phyloP scores from a whole-genome alignment of 2,113 vertebrate genomes.

The Psammodynastes pulverulentus region DNA sequence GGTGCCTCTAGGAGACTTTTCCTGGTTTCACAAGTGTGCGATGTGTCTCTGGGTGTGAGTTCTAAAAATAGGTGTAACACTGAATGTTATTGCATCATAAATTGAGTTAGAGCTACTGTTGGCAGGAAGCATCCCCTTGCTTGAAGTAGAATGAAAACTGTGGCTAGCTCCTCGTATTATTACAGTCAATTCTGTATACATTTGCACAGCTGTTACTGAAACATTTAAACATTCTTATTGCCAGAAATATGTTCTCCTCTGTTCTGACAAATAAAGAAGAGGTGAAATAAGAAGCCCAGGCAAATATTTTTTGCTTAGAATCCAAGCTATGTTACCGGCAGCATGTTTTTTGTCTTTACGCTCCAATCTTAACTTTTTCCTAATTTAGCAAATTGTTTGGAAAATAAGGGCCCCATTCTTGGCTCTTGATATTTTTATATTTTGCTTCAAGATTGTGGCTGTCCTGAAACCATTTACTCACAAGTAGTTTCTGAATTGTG shows the following conservation, averaged over 20 bases:
- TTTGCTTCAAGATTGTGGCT: not conserved
- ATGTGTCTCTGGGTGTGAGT: not conserved
- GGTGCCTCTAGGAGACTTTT: conserved; percentile 6
- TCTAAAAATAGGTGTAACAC: conserved; percentile 24
- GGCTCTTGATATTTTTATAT: not conserved
- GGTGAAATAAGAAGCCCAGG: not conserved
- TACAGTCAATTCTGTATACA: not conserved
- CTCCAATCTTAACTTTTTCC: not conserved
- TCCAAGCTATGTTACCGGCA: not conserved
- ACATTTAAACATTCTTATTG: conserved; percentile 32
- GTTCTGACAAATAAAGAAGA: conserved; percentile 5
- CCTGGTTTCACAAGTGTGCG: not conserved
- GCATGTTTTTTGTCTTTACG: not conserved
- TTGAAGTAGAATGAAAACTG: conserved; percentile 1
- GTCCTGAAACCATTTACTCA: not conserved
- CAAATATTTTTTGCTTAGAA: not conserved
- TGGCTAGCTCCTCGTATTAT: conserved; percentile 18
- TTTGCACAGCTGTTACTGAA: conserved; percentile 36
- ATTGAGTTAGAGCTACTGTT: conserved; percentile 11
- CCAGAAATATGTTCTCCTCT: conserved; percentile 30
- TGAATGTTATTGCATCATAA: conserved; percentile 17
- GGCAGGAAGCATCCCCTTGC: conserved; percentile 12
- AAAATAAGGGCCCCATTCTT: not conserved
- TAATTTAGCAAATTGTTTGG: not conserved
- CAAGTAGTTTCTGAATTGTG: not conserved